A percentile compares a stretch with the other conserved stretches of the same genome.
Evolutionary conservation across 2,888 invertebrate species (phyloP).

Genomic region (Creontiades dilutus): DNA sequence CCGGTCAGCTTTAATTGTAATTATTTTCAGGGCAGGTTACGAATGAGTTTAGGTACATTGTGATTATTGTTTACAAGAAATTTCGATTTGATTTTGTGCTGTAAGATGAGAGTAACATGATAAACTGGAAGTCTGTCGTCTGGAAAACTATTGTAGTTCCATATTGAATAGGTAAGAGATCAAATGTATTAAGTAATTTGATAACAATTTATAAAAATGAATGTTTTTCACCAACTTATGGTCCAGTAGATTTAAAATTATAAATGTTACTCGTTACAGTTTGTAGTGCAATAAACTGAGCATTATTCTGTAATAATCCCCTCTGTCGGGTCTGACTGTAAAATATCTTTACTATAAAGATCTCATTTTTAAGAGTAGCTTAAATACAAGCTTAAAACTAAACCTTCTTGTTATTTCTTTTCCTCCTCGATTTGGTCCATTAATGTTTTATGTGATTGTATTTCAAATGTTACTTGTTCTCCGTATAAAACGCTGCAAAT

Average conservation of each 20-base stretch:
- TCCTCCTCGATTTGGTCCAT: too few relatives aligned
- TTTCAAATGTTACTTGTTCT: too few relatives aligned
- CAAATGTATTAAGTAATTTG: neutral
- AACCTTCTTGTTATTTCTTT: too few relatives aligned
- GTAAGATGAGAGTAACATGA: neutral
- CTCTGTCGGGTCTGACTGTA: constrained; percentile 62
- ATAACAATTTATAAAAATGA: neutral
- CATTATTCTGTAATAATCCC: constrained; percentile 45
- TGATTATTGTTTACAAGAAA: neutral
- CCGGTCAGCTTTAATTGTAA: constrained; percentile 1
- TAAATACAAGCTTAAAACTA: constrained; percentile 43
- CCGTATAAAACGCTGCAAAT: too few relatives aligned
- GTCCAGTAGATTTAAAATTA: constrained; percentile 54
- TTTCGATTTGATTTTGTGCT: neutral
- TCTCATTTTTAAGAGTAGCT: constrained; percentile 62
- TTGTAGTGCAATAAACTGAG: constrained; percentile 62
- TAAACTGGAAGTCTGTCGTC: neutral
- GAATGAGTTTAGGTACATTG: neutral
- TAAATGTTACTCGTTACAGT: constrained; percentile 54
- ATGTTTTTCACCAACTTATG: constrained; percentile 52
- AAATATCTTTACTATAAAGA: constrained; percentile 57
- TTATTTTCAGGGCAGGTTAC: constrained; percentile 5
- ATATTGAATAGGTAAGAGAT: neutral
- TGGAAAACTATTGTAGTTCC: neutral
- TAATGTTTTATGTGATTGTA: too few relatives aligned